phyloP scores from a whole-genome alignment of 2,888 invertebrate species.

The Imbricaverruca yamaguchii region DNA sequence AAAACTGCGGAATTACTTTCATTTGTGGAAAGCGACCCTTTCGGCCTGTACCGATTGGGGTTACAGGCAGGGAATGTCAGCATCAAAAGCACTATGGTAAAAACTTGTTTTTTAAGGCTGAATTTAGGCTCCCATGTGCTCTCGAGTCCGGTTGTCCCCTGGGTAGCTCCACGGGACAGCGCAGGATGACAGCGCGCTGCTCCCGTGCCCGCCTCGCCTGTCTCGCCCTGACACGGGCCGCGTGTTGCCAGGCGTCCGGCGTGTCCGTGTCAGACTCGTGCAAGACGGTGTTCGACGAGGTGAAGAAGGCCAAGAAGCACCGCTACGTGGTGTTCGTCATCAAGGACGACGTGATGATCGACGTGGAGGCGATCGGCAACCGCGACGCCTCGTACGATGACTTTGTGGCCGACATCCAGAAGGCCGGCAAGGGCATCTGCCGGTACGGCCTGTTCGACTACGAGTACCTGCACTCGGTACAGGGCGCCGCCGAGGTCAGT shows the following conservation, averaged over 20 bases:
- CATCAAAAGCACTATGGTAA: neutral
- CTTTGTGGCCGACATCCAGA: conserved; percentile 87
- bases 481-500: conserved; percentile 69
- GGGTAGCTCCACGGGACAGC: neutral
- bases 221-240: neutral
- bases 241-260: conserved; percentile 68
- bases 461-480: conserved; percentile 94
- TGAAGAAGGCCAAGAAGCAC: conserved; percentile 95
- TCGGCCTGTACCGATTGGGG: too few species aligned
- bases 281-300: conserved; percentile 91
- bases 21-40: too few species aligned
- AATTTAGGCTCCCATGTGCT: too few species aligned
- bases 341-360: conserved; percentile 91
- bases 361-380: conserved; percentile 64
- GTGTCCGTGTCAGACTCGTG: conserved; percentile 92
- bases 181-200: too few species aligned
- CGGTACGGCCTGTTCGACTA: conserved; percentile 90
- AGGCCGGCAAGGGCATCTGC: conserved; percentile 87
- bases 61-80: neutral
- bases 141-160: neutral
- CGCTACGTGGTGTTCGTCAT: conserved; percentile 95
- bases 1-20: too few species aligned
- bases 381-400: conserved; percentile 87
- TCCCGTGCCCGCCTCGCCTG: neutral
- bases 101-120: neutral